These are phyloP conservation scores for Nanger granti DNA, from an alignment of 2,113 vertebrate species.

Conservation along the genomic window DNA sequence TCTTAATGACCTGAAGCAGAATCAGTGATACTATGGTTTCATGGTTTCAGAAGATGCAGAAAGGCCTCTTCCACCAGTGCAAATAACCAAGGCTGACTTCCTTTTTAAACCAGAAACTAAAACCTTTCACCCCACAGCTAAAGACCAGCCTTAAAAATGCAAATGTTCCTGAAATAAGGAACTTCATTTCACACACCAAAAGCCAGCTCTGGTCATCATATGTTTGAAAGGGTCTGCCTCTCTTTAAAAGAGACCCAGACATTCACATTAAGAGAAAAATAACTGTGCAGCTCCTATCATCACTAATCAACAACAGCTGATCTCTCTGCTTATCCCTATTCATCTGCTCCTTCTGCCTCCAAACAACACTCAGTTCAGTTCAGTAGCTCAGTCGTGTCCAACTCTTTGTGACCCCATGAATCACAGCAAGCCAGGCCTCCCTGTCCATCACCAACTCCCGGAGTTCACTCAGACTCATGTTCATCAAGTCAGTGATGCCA, in stretches of 20 bases:
- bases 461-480: too few species aligned
- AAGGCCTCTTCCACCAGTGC: not conserved
- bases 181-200: not conserved
- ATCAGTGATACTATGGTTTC: not conserved
- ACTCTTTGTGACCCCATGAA: too few species aligned
- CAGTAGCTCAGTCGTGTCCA: too few species aligned
- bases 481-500: too few species aligned
- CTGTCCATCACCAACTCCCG: too few species aligned
- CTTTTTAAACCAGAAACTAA: not conserved
- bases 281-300: not conserved
- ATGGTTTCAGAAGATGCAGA: not conserved
- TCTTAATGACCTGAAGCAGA: not conserved
- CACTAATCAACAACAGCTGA: not conserved
- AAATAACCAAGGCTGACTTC: not conserved
- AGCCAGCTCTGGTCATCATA: not conserved
- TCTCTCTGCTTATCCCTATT: not conserved
- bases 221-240: not conserved
- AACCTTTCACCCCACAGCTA: not conserved
- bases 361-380: not conserved
- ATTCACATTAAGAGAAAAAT: not conserved
- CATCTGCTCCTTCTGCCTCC: not conserved
- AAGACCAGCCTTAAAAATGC: not conserved
- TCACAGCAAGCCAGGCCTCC: too few species aligned
- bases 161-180: not conserved
- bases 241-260: not conserved